Evolutionary conservation across 2,113 vertebrate genomes (phyloP).

Genomic region (Corydoras maculifer): DNA sequence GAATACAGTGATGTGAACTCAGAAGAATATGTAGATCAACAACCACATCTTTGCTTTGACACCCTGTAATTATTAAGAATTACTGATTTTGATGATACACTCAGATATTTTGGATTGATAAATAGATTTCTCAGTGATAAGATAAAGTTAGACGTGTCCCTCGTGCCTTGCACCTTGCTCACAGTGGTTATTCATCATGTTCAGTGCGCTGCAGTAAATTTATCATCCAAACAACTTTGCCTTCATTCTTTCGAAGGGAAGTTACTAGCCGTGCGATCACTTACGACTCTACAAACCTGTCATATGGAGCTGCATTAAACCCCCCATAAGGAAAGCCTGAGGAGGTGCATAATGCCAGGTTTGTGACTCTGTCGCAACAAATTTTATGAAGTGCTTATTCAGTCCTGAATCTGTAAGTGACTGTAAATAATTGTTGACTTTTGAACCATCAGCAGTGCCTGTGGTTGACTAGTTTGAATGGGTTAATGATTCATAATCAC

Average conservation of each 20-base stretch:
- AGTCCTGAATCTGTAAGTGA: too few species aligned
- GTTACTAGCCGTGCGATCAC: conserved; percentile 14
- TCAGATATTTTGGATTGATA: background rate
- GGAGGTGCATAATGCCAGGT: conserved; percentile 3
- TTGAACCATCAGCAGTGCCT: too few species aligned
- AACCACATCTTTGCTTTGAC: background rate
- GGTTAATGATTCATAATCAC: too few species aligned
- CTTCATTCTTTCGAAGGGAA: conserved; percentile 8
- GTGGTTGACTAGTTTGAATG: too few species aligned
- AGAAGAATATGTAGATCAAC: too few species aligned
- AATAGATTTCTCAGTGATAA: background rate
- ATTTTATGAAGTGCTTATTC: conserved; percentile 8
- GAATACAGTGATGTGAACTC: too few species aligned
- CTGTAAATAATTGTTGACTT: too few species aligned
- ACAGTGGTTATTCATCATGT: conserved; percentile 18
- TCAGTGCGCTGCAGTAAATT: conserved; percentile 19
- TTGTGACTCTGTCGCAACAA: conserved; percentile 15
- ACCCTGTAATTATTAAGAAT: background rate
- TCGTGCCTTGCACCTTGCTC: background rate
- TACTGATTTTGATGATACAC: background rate
- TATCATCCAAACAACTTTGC: conserved; percentile 3
- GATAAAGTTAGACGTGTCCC: conserved; percentile 6
- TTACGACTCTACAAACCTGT: conserved; percentile 36
- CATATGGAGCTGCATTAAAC: conserved; percentile 7
- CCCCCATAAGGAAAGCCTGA: background rate